Evolutionary conservation across 2,797 vertebrate genomes (phyloP).

Genomic region (Amniataba percoides): DNA sequence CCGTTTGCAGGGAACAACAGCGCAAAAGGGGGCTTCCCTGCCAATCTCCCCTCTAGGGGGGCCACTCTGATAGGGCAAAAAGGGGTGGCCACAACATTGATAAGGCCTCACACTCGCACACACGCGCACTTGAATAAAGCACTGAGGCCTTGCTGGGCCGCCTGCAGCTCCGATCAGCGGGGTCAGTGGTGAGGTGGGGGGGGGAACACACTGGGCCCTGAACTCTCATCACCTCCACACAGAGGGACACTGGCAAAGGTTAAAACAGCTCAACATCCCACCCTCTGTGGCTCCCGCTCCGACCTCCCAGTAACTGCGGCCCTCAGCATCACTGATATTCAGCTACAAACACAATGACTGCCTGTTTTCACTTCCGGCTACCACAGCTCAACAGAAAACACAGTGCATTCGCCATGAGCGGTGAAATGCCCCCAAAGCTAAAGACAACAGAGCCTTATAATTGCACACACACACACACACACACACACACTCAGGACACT

Average conservation of each 20-base stretch:
- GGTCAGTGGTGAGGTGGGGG: slow-evolving; percentile 93
- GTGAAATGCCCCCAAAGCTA: slow-evolving; percentile 31
- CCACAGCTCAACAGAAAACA: slow-evolving; percentile 48
- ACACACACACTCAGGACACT: slow-evolving; percentile 57
- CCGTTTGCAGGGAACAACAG: slow-evolving; percentile 89
- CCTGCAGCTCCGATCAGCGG: slow-evolving; percentile 91
- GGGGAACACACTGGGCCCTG: slow-evolving; percentile 92
- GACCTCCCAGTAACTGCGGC: slow-evolving; percentile 67
- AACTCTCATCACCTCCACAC: slow-evolving; percentile 94
- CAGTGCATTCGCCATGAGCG: slow-evolving; percentile 24
- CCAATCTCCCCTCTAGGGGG: slow-evolving; percentile 93
- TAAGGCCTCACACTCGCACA: slow-evolving; percentile 87
- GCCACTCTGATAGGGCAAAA: slow-evolving; percentile 92
- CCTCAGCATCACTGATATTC: slow-evolving; percentile 71
- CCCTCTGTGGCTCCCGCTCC: slow-evolving; percentile 73
- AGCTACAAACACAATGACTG: slow-evolving; percentile 63
- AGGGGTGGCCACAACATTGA: slow-evolving; percentile 92
- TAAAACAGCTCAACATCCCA: slow-evolving; percentile 93
- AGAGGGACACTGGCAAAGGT: slow-evolving; percentile 96
- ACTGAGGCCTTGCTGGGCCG: slow-evolving; percentile 91
- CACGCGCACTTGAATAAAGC: slow-evolving; percentile 86
- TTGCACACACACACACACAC: too few species aligned
- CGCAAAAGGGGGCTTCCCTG: slow-evolving; percentile 89
- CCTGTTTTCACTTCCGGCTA: slow-evolving; percentile 67
- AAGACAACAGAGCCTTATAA: slow-evolving; percentile 41